These are phyloP conservation scores for Jordanella pulchra DNA, from an alignment of 2,797 vertebrate genomes.

Conservation along the genomic window DNA sequence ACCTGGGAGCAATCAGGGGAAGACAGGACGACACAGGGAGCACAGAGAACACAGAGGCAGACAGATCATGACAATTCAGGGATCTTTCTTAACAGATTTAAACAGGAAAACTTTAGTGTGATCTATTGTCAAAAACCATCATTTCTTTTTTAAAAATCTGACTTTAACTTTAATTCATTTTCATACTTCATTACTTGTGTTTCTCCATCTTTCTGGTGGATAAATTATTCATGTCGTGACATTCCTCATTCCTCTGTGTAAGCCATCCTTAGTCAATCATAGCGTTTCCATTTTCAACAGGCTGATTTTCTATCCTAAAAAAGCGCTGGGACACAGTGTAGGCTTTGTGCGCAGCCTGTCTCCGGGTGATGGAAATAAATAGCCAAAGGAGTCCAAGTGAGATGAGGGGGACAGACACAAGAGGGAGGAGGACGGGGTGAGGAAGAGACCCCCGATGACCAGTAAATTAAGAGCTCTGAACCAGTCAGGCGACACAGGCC, in stretches of 20 bases:
- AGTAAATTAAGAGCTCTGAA: constrained; percentile 70
- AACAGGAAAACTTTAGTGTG: too few relatives aligned
- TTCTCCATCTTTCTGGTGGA: constrained; percentile 50
- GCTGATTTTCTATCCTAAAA: constrained; percentile 72
- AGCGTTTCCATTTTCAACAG: constrained; percentile 73
- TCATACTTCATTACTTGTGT: constrained; percentile 66
- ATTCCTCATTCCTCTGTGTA: constrained; percentile 53
- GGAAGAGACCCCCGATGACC: constrained; percentile 72
- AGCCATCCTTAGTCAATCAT: constrained; percentile 73
- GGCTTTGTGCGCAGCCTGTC: constrained; percentile 73
- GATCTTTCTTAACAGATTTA: too few relatives aligned
- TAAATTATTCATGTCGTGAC: constrained; percentile 66
- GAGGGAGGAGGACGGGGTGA: constrained; percentile 47
- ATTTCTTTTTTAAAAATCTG: neutral
- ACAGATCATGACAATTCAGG: too few relatives aligned
- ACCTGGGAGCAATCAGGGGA: too few relatives aligned
- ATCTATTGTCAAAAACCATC: neutral
- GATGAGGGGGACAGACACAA: constrained; percentile 50
- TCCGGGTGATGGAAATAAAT: constrained; percentile 78
- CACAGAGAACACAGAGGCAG: too few relatives aligned
- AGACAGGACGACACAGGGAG: too few relatives aligned
- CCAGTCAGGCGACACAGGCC: constrained; percentile 34
- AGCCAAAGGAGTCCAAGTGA: constrained; percentile 64
- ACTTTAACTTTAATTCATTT: constrained; percentile 43
- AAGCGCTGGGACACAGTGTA: constrained; percentile 68